Base-by-base conservation (phyloP, 2,888 invertebrate genomes). In the Lottia scabra region DNA sequence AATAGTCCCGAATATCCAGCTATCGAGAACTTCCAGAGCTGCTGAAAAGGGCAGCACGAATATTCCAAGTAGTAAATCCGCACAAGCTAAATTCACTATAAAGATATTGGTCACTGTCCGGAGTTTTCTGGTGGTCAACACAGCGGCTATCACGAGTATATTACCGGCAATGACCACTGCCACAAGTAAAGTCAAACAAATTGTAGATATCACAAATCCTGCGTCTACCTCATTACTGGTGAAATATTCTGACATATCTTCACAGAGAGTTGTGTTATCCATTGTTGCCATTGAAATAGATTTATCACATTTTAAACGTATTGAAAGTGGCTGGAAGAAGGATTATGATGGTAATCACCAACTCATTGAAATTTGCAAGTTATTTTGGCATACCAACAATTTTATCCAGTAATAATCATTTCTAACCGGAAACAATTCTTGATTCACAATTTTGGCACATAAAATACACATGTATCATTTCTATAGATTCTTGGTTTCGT, bases 1-100 rank as follows among this genome's bases (percentile, higher is more conserved):
- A 64, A 96, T 92, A 89, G 95, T 94, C 67, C 98, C 98, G 89
- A 98, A 99, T 84, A 98, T 95, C 99, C 99, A 99, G 76, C 87
- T 82, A 6, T 88, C 86, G 13, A 88, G 80, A 63, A 90, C 96
- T 90, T 98, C 97, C 92, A 96, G 95, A 27, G 96, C 95, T 70
- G 98, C 95, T 38, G 97, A 97, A 91, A 98, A 98, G 1, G 98
- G 98, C 83, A 99, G 92, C 67, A 99, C 98, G 27, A 96, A 95
- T 8, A 98, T 91, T 1, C 98, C 98, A n/a, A 99, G 96, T 87
- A 97, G 92, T 75, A 99, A 92, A 91, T 99, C 99, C 65, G 98
- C 98, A 26, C 97, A 95, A 0, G 98, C 98, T 86, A 99, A 92
- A 65, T 97, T 98, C 77, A 98, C 96, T 89, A 99, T 98, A 92